A percentile compares a stretch with the other conserved stretches of the same genome.
These are phyloP conservation scores for honey bee (Apis mellifera) DNA, from an alignment of 1,140 invertebrate species.

Conservation along the genomic window Amel_HAv3.1 CM009941.2:8656001-8656500, in stretches of 20 bases:
- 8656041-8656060: not conserved
- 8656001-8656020: not conserved
- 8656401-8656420: slow-evolving; percentile 1
- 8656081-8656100: too few species aligned
- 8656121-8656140: too few species aligned
- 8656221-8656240: too few species aligned
- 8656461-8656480: slow-evolving; percentile 45
- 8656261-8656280: too few species aligned
- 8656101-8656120: too few species aligned
- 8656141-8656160: too few species aligned
- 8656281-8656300: too few species aligned
- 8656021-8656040: not conserved
- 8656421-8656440: slow-evolving; percentile 53
- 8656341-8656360: not conserved
- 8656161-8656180: too few species aligned
- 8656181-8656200: too few species aligned
- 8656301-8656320: too few species aligned
- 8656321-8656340: not conserved
- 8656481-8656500: slow-evolving; percentile 54
- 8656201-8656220: too few species aligned
- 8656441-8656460: slow-evolving; percentile 60
- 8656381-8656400: not conserved
- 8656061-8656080: not conserved
- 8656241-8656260: too few species aligned
- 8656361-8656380: not conserved